These are phyloP conservation scores for Mormyrus proboscirostris DNA, from an alignment of 2,797 vertebrate genomes.

Conservation along the genomic window DNA sequence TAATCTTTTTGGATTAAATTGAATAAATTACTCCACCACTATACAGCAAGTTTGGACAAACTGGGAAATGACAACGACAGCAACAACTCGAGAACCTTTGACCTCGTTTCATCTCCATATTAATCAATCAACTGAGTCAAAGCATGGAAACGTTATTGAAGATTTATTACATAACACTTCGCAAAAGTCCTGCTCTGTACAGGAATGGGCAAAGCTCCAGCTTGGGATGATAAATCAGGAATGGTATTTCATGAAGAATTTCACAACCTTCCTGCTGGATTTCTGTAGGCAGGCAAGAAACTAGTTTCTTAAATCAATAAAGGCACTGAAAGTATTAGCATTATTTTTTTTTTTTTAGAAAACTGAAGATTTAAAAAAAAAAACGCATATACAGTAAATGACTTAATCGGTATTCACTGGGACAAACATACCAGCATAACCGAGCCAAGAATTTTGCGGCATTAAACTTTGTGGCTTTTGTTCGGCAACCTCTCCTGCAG, in stretches of 20 bases:
- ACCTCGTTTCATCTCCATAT: background rate
- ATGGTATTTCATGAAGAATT: slow-evolving; percentile 3
- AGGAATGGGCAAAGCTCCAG: background rate
- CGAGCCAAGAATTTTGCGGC: background rate
- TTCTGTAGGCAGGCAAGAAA: background rate
- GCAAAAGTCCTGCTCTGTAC: background rate
- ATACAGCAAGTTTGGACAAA: background rate
- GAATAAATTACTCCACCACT: background rate
- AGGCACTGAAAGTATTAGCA: background rate
- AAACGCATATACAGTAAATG: background rate
- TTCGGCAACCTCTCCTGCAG: background rate
- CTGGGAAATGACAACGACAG: background rate
- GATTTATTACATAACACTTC: background rate
- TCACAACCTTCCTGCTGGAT: background rate
- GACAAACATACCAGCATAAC: background rate
- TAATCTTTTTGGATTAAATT: background rate
- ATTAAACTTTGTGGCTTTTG: background rate
- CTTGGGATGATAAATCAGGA: background rate
- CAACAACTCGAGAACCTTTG: background rate
- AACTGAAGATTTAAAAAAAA: background rate
- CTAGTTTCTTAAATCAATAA: background rate
- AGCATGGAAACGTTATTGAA: background rate
- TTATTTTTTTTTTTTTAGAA: background rate
- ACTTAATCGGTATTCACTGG: background rate
- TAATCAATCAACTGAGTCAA: background rate